Evolutionary conservation across 2,113 vertebrate genomes (phyloP).

Genomic region (Microcebus murinus): DNA sequence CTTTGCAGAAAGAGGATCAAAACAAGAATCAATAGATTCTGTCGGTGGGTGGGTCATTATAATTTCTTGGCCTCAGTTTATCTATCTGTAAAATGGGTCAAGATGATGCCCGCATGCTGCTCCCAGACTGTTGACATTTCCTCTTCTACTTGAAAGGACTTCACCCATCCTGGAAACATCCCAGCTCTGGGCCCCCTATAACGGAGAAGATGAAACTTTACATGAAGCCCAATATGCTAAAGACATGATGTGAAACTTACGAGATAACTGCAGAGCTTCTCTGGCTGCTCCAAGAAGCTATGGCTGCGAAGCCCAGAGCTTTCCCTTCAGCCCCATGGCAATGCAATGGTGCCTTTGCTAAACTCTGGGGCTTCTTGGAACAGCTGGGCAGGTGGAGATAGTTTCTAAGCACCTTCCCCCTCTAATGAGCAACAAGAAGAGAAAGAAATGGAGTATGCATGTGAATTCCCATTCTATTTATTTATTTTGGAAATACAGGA

Average conservation of each 20-base stretch:
- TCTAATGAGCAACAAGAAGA: not conserved
- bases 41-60: not conserved
- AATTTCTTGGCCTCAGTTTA: not conserved
- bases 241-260: not conserved
- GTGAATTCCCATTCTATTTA: not conserved
- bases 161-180: not conserved
- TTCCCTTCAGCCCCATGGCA: not conserved
- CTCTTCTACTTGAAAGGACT: not conserved
- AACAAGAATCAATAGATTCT: not conserved
- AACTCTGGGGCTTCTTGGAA: not conserved
- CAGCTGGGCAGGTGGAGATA: not conserved
- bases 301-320: not conserved
- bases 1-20: not conserved
- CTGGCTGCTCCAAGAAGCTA: not conserved
- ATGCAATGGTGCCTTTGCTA: not conserved
- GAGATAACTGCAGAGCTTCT: not conserved
- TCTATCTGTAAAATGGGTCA: not conserved
- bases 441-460: not conserved
- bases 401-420: not conserved
- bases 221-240: not conserved
- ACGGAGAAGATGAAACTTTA: not conserved
- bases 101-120: not conserved
- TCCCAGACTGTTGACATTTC: not conserved
- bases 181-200: not conserved
- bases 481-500: not conserved